A percentile compares a stretch with the other conserved stretches of the same genome.
Conservation (phyloP, 2,888 invertebrate genomes). For the Eustalomyia histrio region DNA sequence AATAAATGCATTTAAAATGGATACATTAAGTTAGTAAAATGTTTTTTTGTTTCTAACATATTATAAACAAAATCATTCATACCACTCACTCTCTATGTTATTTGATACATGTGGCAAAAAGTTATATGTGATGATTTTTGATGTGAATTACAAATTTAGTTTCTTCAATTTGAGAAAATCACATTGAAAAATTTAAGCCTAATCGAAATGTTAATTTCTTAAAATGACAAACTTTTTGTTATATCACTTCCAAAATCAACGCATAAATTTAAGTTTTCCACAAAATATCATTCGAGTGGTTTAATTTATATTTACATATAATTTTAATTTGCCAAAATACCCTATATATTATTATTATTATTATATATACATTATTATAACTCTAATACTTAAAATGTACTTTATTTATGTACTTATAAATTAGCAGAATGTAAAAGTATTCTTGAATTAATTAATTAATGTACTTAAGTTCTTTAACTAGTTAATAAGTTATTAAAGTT, state of each 20-base stretch:
- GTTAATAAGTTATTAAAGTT: constrained; percentile 45
- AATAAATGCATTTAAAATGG: constrained; percentile 81
- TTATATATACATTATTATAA: not conserved
- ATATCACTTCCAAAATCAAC: too few relatives aligned
- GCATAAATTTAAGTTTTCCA: too few relatives aligned
- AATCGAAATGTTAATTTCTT: too few relatives aligned
- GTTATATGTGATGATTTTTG: too few relatives aligned
- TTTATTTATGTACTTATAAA: constrained; percentile 20
- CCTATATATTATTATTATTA: constrained; percentile 1
- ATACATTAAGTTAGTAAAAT: constrained; percentile 65
- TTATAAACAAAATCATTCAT: not conserved
- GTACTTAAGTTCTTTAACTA: constrained; percentile 48
- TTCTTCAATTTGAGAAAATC: too few relatives aligned
- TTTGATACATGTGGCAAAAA: too few relatives aligned
- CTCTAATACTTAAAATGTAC: constrained; percentile 27
- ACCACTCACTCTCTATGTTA: not conserved
- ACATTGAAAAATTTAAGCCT: too few relatives aligned
- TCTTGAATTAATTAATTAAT: constrained; percentile 15
- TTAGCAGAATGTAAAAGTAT: constrained; percentile 40
- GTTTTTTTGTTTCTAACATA: not conserved
- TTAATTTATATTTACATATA: constrained; percentile 4
- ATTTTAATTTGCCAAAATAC: not conserved
- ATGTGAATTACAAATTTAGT: too few relatives aligned
- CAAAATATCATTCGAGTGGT: not conserved
- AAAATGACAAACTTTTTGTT: too few relatives aligned